Conservation (phyloP, 2,113 vertebrate species). For the Paedocypris sp. region DNA sequence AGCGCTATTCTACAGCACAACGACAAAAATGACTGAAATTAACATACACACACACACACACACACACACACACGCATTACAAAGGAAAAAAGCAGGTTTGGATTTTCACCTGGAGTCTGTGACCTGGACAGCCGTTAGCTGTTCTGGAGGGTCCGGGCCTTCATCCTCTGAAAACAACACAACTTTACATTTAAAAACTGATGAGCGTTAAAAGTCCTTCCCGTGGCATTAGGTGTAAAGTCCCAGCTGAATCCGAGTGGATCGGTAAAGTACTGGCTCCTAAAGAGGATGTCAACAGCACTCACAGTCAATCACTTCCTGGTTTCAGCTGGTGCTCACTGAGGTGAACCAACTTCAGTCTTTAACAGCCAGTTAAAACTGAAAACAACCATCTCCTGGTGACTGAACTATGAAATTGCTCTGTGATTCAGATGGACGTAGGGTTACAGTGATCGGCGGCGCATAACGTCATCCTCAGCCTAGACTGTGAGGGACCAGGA, state of each 20-base stretch:
- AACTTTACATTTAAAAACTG: background rate
- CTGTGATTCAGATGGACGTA: background rate
- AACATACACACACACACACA: background rate
- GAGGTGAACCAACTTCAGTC: slow-evolving; percentile 15
- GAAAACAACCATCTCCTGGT: background rate
- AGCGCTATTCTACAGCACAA: slow-evolving; percentile 70
- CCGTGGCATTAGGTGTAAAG: too few relatives aligned
- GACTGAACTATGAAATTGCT: slow-evolving; percentile 25
- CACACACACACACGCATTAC: too few relatives aligned
- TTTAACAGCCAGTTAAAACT: background rate
- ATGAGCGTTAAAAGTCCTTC: too few relatives aligned
- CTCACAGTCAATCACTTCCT: background rate
- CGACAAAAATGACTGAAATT: background rate
- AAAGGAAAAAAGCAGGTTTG: too few relatives aligned
- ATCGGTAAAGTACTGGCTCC: too few relatives aligned
- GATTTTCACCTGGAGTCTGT: slow-evolving; percentile 76
- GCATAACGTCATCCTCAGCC: slow-evolving; percentile 1
- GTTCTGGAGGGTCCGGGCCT: slow-evolving; percentile 88
- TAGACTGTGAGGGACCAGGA: too few relatives aligned
- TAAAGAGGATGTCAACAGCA: background rate
- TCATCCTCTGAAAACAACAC: slow-evolving; percentile 68
- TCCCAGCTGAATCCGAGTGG: background rate
- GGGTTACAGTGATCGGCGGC: slow-evolving; percentile 11
- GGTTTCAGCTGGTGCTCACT: background rate
- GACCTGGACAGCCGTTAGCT: slow-evolving; percentile 88